These are phyloP conservation scores for Ophioderma brevispina DNA, from an alignment of 35 echinoderm and acorn worm species.

Conservation along the genomic window DNA sequence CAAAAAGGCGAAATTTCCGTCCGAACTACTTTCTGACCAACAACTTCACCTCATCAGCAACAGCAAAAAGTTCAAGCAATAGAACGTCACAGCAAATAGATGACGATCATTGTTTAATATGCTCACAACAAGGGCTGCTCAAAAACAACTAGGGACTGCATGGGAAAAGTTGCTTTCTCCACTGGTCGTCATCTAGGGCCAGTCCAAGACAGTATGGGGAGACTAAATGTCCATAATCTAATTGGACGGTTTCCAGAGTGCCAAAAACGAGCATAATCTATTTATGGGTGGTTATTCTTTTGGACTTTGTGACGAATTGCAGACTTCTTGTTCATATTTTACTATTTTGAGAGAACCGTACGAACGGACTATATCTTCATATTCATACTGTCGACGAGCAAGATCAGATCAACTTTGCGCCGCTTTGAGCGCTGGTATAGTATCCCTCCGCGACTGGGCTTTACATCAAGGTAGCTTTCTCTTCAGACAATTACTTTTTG, in stretches of 20 bases:
- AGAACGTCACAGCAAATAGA: neutral
- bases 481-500: constrained; percentile 79
- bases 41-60: neutral
- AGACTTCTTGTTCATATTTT: constrained; percentile 85
- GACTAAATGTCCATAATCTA: constrained; percentile 22
- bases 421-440: constrained; percentile 61
- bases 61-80: neutral
- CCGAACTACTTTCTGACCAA: constrained; percentile 52
- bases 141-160: constrained; percentile 68
- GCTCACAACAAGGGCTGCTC: constrained; percentile 94
- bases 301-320: constrained; percentile 77
- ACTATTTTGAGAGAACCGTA: constrained; percentile 91
- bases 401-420: constrained; percentile 82
- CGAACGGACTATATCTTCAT: constrained; percentile 84
- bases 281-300: constrained; percentile 94
- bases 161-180: constrained; percentile 33
- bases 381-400: constrained; percentile 77
- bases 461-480: constrained; percentile 92
- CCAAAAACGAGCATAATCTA: constrained; percentile 23
- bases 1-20: constrained; percentile 20
- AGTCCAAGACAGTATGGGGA: constrained; percentile 51
- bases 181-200: constrained; percentile 16
- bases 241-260: constrained; percentile 10
- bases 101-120: constrained; percentile 49
- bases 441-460: constrained; percentile 80